Percentiles rank a stretch among this genome's conserved stretches.
Conservation (phyloP, 2,113 vertebrate species). For the Leptodactylus fuscus region DNA sequence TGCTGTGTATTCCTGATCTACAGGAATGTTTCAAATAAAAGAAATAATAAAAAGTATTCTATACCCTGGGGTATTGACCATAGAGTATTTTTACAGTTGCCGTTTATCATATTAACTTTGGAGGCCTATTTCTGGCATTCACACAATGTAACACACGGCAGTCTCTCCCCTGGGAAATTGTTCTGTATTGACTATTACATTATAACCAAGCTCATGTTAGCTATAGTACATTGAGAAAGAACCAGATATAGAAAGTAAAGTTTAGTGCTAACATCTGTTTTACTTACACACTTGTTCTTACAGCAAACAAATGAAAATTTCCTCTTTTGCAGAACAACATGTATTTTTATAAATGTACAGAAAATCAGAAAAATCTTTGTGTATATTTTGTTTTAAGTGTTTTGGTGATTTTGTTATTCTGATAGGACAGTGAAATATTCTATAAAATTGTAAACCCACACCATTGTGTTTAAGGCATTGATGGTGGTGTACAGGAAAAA, state of each 20-base stretch:
- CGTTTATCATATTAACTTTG: background rate
- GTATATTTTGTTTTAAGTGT: background rate
- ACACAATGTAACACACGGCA: background rate
- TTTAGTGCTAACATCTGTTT: slow-evolving; percentile 15
- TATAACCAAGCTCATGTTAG: background rate
- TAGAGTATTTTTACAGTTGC: background rate
- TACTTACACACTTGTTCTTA: background rate
- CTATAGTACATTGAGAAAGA: background rate
- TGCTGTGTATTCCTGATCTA: background rate
- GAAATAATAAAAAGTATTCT: background rate
- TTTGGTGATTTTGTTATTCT: too few species aligned
- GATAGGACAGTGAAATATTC: too few species aligned
- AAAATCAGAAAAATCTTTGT: background rate
- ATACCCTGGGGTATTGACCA: background rate
- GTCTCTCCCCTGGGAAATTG: background rate
- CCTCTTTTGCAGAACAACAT: background rate
- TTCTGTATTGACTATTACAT: background rate
- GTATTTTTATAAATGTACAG: background rate
- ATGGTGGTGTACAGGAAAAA: too few species aligned
- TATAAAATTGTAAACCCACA: too few species aligned
- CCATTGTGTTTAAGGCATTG: too few species aligned
- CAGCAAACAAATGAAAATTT: background rate
- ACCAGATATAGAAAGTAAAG: background rate
- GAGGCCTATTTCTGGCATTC: background rate
- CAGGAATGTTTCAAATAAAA: background rate